Percentiles rank a stretch among this genome's conserved stretches.
Conservation (phyloP, 2,888 invertebrate genomes). For the Tachystola acroxantha region DNA sequence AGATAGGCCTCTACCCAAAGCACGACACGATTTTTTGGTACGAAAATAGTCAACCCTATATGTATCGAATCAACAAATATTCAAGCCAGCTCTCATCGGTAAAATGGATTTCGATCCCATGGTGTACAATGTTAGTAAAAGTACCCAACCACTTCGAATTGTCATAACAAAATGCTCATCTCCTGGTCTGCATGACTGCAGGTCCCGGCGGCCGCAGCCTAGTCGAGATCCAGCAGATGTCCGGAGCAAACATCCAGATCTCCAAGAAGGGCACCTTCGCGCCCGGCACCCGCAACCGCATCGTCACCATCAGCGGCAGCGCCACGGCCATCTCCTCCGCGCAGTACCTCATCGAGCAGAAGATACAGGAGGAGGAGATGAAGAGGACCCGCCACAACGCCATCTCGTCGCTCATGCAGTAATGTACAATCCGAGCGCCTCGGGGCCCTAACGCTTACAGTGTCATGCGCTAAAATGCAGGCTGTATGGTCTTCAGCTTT, state of each 20-base stretch:
- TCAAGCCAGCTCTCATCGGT: too few species aligned
- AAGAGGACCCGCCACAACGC: constrained; percentile 95
- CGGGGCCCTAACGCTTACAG: background rate
- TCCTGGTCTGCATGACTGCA: too few species aligned
- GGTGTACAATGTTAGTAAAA: too few species aligned
- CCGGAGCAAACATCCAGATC: constrained; percentile 98
- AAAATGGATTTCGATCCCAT: too few species aligned
- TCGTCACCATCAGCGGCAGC: constrained; percentile 96
- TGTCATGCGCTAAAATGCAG: background rate
- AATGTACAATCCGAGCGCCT: constrained; percentile 30
- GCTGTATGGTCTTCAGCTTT: too few species aligned
- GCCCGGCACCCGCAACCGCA: constrained; percentile 97
- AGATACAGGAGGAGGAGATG: constrained; percentile 96
- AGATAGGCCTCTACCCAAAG: too few species aligned
- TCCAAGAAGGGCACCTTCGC: constrained; percentile 98
- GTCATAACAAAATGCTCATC: too few species aligned
- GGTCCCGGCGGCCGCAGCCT: constrained; percentile 97
- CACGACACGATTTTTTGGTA: too few species aligned
- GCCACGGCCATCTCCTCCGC: constrained; percentile 93
- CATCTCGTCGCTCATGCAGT: constrained; percentile 85
- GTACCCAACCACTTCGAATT: too few species aligned
- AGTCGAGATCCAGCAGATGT: constrained; percentile 97
- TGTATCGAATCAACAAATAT: too few species aligned
- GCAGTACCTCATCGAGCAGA: constrained; percentile 97
- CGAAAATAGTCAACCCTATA: too few species aligned